These are phyloP conservation scores for Aporrectodea caliginosa DNA, from an alignment of 1,140 invertebrate species.

Conservation along the genomic window DNA sequence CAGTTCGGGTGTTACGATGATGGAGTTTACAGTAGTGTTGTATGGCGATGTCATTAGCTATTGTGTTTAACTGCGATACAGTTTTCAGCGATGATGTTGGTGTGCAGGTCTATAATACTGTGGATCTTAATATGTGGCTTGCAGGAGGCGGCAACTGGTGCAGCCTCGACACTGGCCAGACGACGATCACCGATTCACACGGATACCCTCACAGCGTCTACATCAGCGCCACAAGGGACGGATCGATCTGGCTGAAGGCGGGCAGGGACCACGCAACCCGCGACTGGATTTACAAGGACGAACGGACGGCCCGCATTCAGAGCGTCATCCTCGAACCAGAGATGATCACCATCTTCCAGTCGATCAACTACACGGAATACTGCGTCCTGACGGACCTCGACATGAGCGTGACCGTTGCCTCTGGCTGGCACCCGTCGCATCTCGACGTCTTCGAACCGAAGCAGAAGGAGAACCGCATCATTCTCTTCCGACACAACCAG, in stretches of 20 bases:
- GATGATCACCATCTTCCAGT: slow-evolving; percentile 8
- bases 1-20: too few relatives aligned
- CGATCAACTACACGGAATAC: slow-evolving; percentile 28
- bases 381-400: slow-evolving; percentile 27
- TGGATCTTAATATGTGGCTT: neutral
- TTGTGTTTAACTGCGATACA: too few relatives aligned
- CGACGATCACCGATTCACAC: slow-evolving; percentile 20
- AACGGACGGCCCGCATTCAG: neutral
- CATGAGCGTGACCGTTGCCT: neutral
- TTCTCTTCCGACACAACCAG: slow-evolving; percentile 19
- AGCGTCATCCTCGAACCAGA: neutral
- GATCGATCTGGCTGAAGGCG: slow-evolving; percentile 20
- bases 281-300: slow-evolving; percentile 25
- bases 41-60: too few relatives aligned
- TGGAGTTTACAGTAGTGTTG: too few relatives aligned
- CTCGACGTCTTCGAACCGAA: slow-evolving; percentile 13
- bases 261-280: slow-evolving; percentile 19
- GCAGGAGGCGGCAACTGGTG: slow-evolving; percentile 22
- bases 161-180: slow-evolving; percentile 24
- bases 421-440: slow-evolving; percentile 28
- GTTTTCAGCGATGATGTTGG: neutral
- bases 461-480: slow-evolving; percentile 10
- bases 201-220: slow-evolving; percentile 20
- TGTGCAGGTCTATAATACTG: neutral
- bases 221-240: slow-evolving; percentile 23